A percentile compares a stretch with the other conserved stretches of the same genome.
phyloP scores from a whole-genome alignment of 2,797 vertebrate species.

The Numenius phaeopus region DNA sequence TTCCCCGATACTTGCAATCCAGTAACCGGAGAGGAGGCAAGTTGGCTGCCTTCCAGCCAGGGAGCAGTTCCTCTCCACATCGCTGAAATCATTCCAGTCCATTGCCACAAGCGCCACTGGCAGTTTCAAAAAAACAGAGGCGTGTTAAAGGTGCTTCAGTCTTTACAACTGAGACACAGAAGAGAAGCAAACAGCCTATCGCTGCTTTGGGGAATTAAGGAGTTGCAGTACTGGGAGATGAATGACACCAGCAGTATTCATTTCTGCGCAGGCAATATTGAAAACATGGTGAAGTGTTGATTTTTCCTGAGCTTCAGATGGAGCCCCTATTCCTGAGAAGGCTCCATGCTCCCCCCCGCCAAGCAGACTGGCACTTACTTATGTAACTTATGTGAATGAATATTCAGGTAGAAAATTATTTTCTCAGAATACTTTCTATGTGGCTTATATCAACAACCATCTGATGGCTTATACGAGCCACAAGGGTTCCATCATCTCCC shows the following conservation, averaged over 20 bases:
- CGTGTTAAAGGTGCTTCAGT: not conserved
- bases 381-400: not conserved
- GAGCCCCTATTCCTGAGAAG: not conserved
- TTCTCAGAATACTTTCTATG: not conserved
- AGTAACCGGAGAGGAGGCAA: fast-evolving
- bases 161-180: not conserved
- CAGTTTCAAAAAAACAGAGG: not conserved
- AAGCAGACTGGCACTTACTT: not conserved
- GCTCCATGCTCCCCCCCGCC: not conserved
- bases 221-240: not conserved
- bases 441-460: not conserved
- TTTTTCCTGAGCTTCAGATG: not conserved
- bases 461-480: not conserved
- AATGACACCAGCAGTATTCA: not conserved
- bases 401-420: not conserved
- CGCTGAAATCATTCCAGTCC: not conserved
- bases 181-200: not conserved
- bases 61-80: not conserved
- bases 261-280: not conserved
- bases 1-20: not conserved
- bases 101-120: not conserved
- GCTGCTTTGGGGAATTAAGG: not conserved
- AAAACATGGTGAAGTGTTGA: not conserved
- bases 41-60: not conserved
- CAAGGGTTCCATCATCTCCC: not conserved